A percentile compares a stretch with the other conserved stretches of the same genome.
Conservation (phyloP, 2,113 vertebrate species). For the Thymallus thymallus region DNA sequence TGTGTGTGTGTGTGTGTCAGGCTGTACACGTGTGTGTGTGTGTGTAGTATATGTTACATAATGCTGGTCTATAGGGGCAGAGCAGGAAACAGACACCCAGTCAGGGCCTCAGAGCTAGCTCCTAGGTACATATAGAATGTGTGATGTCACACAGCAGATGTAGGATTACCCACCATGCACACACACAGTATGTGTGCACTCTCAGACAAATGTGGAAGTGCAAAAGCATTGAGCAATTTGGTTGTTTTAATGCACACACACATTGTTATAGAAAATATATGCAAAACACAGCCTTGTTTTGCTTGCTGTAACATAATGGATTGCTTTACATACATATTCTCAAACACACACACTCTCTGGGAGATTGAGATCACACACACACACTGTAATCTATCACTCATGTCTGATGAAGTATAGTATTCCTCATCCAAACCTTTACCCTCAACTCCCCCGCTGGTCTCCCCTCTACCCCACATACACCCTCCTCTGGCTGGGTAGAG, state of each 20-base stretch:
- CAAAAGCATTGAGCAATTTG: no score
- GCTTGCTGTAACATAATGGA: not conserved
- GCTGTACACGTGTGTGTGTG: no score
- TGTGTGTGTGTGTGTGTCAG: no score
- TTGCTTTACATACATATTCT: not conserved
- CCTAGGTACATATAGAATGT: not conserved
- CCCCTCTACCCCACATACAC: not conserved
- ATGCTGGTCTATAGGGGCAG: not conserved
- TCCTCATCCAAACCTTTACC: not conserved
- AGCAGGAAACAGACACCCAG: not conserved
- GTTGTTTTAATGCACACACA: no score
- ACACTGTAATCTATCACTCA: not conserved
- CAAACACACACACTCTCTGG: not conserved
- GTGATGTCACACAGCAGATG: conserved; percentile 1
- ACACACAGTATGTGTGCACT: no score
- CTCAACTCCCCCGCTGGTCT: not conserved
- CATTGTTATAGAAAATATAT: no score
- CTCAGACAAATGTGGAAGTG: no score
- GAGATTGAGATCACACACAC: no score
- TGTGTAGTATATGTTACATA: not conserved
- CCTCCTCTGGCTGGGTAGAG: not conserved
- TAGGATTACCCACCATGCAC: no score
- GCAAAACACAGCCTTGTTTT: no score
- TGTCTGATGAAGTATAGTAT: not conserved
- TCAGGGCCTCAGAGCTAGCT: not conserved